Evolutionary conservation across 2,797 vertebrate species (phyloP).

Genomic region (Rhinichthys osculus): DNA sequence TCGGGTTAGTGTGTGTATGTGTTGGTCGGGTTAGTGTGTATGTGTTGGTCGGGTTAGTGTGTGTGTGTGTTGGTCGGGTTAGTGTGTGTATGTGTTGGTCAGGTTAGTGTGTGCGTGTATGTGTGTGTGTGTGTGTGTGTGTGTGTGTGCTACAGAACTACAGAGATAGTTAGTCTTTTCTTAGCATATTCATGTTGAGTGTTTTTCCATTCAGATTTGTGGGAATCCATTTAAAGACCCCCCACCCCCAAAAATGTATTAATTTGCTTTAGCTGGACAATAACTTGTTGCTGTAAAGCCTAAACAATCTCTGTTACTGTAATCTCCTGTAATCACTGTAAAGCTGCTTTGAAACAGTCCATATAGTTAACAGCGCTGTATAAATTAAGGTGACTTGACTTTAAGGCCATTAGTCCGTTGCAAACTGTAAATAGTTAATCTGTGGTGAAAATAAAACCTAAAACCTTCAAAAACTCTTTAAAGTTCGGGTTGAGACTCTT

Average conservation of each 20-base stretch:
- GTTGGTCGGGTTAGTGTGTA: too few relatives aligned
- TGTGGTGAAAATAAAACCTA: not conserved
- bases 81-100: constrained; percentile 6
- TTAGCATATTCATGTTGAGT: constrained; percentile 31
- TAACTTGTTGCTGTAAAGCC: too few relatives aligned
- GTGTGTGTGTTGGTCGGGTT: too few relatives aligned
- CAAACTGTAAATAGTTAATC: not conserved
- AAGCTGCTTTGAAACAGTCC: too few relatives aligned
- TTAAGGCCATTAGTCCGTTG: not conserved
- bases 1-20: not conserved
- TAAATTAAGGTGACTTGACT: not conserved
- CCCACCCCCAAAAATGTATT: not conserved
- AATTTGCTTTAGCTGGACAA: too few relatives aligned
- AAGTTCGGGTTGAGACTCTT: not conserved
- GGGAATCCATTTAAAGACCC: constrained; percentile 39
- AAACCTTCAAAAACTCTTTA: not conserved
- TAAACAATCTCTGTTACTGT: too few relatives aligned
- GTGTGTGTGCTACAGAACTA: not conserved
- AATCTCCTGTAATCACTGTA: too few relatives aligned
- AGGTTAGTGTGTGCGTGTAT: not conserved
- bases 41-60: too few relatives aligned
- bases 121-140: too few relatives aligned
- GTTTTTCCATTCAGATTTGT: constrained; percentile 56
- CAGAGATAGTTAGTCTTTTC: constrained; percentile 37
- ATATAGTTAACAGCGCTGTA: too few relatives aligned